Evolutionary conservation across 2,797 vertebrate species (phyloP).

Genomic region (Enteromius anoplus): DNA sequence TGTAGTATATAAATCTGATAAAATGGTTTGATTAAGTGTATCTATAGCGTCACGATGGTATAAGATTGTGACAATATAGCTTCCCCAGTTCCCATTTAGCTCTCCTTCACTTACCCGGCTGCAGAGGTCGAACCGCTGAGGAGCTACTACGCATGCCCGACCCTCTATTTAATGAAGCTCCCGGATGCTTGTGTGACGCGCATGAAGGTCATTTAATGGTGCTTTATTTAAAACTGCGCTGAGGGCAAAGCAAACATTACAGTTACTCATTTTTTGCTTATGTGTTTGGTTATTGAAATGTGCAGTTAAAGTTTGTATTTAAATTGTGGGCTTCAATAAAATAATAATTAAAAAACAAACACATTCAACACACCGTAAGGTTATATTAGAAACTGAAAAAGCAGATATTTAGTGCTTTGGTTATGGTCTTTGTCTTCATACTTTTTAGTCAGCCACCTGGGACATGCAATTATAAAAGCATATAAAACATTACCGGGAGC

Average conservation of each 20-base stretch:
- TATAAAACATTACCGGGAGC: background rate
- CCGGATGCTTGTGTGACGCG: constrained; percentile 49
- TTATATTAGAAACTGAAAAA: background rate
- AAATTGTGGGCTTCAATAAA: no score
- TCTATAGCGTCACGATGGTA: constrained; percentile 32
- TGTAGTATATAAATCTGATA: background rate
- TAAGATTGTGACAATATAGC: constrained; percentile 40
- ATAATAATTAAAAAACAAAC: background rate
- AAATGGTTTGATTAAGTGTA: fast-evolving
- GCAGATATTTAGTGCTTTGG: background rate
- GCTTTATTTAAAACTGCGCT: constrained; percentile 42
- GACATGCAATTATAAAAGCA: background rate
- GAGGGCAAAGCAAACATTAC: background rate
- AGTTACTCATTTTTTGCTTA: background rate
- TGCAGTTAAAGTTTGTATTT: no score
- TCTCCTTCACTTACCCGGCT: constrained; percentile 63
- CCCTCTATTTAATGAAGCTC: constrained; percentile 49
- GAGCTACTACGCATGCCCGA: constrained; percentile 56
- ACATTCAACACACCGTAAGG: background rate
- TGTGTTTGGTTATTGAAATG: no score
- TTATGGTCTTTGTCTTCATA: background rate
- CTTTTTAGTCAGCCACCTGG: background rate
- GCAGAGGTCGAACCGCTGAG: constrained; percentile 65
- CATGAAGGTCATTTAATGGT: constrained; percentile 52
- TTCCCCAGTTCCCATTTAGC: background rate